phyloP scores from a whole-genome alignment of 1,140 invertebrate genomes.

The Lordiphosa stackelbergi region DNA sequence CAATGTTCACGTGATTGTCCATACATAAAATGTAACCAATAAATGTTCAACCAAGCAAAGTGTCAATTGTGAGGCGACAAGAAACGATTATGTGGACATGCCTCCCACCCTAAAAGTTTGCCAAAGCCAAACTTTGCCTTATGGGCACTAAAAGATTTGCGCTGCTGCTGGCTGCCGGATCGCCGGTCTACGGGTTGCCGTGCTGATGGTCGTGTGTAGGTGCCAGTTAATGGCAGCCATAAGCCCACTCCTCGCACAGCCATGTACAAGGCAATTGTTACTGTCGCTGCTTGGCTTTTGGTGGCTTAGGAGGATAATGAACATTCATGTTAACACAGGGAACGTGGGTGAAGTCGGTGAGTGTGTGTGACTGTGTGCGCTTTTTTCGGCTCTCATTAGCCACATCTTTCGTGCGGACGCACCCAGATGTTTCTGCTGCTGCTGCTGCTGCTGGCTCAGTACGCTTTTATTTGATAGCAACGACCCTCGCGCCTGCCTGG shows the following conservation, averaged over 20 bases:
- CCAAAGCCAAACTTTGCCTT: slow-evolving; percentile 27
- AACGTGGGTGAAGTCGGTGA: slow-evolving; percentile 50
- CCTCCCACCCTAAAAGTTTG: slow-evolving; percentile 14
- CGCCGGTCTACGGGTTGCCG: neutral
- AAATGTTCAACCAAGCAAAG: slow-evolving; percentile 2
- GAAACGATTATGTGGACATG: slow-evolving; percentile 30
- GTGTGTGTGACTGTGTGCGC: slow-evolving; percentile 1
- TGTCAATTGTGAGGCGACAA: slow-evolving; percentile 59
- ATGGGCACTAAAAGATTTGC: slow-evolving; percentile 39
- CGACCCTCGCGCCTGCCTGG: neutral
- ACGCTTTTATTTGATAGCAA: slow-evolving; percentile 16
- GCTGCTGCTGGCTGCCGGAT: slow-evolving; percentile 21
- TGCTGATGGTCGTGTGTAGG: slow-evolving; percentile 42
- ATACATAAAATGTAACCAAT: too few species aligned
- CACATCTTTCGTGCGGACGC: slow-evolving; percentile 57
- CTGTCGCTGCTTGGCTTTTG: slow-evolving; percentile 26
- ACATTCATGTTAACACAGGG: slow-evolving; percentile 65
- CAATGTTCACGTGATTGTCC: too few species aligned
- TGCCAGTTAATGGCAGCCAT: slow-evolving; percentile 65
- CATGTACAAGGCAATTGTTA: slow-evolving; percentile 44
- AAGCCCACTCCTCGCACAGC: slow-evolving; percentile 46
- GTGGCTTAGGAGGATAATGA: slow-evolving; percentile 60
- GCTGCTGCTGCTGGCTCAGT: slow-evolving; percentile 12
- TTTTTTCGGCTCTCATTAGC: slow-evolving; percentile 43
- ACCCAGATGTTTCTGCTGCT: slow-evolving; percentile 31